These are phyloP conservation scores for Fragum whitleyi DNA, from an alignment of 2,888 invertebrate species.

Conservation along the genomic window DNA sequence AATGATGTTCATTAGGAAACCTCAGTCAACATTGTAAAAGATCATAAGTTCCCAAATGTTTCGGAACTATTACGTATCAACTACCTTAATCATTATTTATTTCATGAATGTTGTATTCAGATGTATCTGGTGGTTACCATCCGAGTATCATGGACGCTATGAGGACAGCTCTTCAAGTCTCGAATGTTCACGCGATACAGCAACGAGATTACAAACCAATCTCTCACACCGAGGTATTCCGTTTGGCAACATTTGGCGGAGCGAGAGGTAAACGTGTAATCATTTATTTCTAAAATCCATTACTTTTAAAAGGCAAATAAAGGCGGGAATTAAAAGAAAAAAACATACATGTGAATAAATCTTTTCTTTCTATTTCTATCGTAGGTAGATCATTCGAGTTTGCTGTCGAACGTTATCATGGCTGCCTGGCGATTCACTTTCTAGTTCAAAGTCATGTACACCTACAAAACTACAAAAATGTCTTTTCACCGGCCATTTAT, in stretches of 20 bases:
- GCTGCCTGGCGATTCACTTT: too few species aligned
- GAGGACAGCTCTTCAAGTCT: slow-evolving; percentile 90
- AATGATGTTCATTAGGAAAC: too few species aligned
- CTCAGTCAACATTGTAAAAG: too few species aligned
- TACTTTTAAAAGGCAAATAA: background rate
- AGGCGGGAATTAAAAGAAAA: background rate
- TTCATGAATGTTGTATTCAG: slow-evolving; percentile 85
- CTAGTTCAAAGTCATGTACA: too few species aligned
- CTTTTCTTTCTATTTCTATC: background rate
- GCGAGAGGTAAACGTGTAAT: slow-evolving; percentile 64
- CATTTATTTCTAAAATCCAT: background rate
- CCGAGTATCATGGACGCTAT: slow-evolving; percentile 92
- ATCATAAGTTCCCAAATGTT: too few species aligned
- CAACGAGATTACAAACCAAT: slow-evolving; percentile 86
- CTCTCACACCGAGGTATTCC: slow-evolving; percentile 91
- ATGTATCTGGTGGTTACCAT: slow-evolving; percentile 93
- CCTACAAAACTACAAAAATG: too few species aligned
- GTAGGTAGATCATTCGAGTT: background rate
- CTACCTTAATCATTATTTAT: too few species aligned
- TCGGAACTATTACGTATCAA: too few species aligned
- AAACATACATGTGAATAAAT: background rate
- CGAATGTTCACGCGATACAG: slow-evolving; percentile 86
- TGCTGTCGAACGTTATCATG: too few species aligned
- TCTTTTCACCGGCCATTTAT: too few species aligned
- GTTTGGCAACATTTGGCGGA: slow-evolving; percentile 94